Evolutionary conservation across 2,888 invertebrate genomes (phyloP).

Genomic region (Pseudococcus jackbeardsleyi): DNA sequence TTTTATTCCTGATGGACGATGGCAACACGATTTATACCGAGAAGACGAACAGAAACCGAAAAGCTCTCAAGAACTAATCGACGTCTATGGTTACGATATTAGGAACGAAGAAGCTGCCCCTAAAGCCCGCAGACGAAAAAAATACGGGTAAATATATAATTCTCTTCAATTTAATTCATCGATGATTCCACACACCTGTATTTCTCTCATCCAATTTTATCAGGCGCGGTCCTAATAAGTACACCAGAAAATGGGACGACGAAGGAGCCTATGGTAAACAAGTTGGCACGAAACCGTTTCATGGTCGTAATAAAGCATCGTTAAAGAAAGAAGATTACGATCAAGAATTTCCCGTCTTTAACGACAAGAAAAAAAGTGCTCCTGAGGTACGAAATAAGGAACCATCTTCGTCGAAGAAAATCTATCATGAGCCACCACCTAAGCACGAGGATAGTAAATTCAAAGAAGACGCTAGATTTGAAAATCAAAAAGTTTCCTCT

Average conservation of each 20-base stretch:
- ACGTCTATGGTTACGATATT: conserved; percentile 94
- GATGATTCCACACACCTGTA: neutral
- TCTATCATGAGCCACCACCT: neutral
- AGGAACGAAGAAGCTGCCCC: conserved; percentile 93
- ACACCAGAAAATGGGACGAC: conserved; percentile 93
- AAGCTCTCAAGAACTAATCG: conserved; percentile 84
- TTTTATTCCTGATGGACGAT: conserved; percentile 75
- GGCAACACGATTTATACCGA: conserved; percentile 90
- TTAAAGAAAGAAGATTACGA: conserved; percentile 56
- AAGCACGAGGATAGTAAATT: neutral
- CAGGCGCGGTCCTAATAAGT: conserved; percentile 91
- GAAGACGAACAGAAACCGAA: conserved; percentile 88
- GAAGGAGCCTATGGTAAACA: conserved; percentile 82
- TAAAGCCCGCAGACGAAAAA: conserved; percentile 84
- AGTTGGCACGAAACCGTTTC: conserved; percentile 10
- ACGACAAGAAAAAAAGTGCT: neutral
- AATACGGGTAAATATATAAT: conserved; percentile 80
- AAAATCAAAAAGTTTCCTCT: neutral
- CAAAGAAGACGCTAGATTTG: neutral
- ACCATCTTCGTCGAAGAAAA: neutral
- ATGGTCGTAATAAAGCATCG: conserved; percentile 16
- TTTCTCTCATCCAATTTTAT: conserved; percentile 55
- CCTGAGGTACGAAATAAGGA: neutral
- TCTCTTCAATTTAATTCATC: conserved; percentile 58
- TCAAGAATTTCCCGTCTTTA: conserved; percentile 31